Evolutionary conservation across 2,888 invertebrate genomes (phyloP).

Genomic region (Trachelus iudaicus): DNA sequence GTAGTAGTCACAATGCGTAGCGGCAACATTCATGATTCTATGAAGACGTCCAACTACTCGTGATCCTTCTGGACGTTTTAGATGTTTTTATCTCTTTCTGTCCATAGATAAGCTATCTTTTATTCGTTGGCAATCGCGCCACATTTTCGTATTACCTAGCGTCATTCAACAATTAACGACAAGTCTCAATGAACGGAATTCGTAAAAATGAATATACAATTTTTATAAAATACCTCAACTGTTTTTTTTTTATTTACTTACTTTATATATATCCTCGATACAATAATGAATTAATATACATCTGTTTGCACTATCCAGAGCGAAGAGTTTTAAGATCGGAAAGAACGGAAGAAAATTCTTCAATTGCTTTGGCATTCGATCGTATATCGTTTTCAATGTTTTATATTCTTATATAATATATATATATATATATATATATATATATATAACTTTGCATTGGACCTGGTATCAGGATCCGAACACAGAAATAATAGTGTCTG

Average conservation of each 20-base stretch:
- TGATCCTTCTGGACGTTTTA: neutral
- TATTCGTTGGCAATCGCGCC: neutral
- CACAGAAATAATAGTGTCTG: neutral
- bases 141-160: neutral
- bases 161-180: neutral
- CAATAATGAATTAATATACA: conserved; percentile 47
- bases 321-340: conserved; percentile 22
- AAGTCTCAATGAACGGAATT: neutral
- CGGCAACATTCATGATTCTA: neutral
- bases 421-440: neutral
- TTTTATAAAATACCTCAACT: conserved; percentile 58
- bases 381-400: neutral
- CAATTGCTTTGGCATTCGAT: neutral
- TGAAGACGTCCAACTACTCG: neutral
- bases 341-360: neutral
- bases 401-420: neutral
- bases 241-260: conserved; percentile 49
- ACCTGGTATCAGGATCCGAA: neutral
- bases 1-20: neutral
- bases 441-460: neutral
- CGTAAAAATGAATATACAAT: conserved; percentile 3
- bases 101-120: neutral
- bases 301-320: conserved; percentile 31
- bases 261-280: conserved; percentile 43
- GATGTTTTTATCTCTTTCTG: neutral